Percentiles rank a stretch among this genome's conserved stretches.
Conservation (phyloP, 2,797 vertebrate species). For the Oreortyx pictus region DNA sequence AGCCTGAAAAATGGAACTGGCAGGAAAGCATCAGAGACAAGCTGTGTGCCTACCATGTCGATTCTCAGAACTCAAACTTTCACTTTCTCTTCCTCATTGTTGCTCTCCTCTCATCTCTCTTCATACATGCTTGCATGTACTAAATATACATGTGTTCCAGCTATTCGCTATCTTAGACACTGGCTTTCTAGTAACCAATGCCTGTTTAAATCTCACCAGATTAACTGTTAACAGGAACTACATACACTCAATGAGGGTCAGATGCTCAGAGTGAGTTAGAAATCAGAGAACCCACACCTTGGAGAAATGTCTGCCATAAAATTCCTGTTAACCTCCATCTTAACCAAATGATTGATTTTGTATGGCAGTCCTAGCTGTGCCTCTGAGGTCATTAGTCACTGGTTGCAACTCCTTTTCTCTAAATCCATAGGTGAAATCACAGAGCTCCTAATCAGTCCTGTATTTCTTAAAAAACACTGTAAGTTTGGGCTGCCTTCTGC, state of each 20-base stretch:
- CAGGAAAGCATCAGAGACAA: neutral
- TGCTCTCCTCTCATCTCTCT: neutral
- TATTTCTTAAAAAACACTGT: neutral
- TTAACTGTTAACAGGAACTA: neutral
- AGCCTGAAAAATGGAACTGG: neutral
- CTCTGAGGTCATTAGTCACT: neutral
- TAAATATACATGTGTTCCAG: neutral
- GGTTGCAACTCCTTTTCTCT: neutral
- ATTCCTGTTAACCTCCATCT: neutral
- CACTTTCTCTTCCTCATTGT: neutral
- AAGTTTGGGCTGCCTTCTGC: neutral
- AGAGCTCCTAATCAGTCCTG: neutral
- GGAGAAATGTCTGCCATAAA: neutral
- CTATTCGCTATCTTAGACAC: neutral
- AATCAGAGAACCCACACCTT: neutral
- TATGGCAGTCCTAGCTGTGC: neutral
- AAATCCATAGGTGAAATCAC: neutral
- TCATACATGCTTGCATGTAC: neutral
- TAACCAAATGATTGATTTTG: constrained; percentile 3
- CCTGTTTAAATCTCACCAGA: neutral
- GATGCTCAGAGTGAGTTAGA: neutral
- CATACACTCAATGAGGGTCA: neutral
- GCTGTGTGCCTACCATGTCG: neutral
- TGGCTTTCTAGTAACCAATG: neutral
- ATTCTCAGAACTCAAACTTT: neutral